phyloP scores from a whole-genome alignment of 2,113 vertebrate genomes.

The Acanthisitta chloris region DNA sequence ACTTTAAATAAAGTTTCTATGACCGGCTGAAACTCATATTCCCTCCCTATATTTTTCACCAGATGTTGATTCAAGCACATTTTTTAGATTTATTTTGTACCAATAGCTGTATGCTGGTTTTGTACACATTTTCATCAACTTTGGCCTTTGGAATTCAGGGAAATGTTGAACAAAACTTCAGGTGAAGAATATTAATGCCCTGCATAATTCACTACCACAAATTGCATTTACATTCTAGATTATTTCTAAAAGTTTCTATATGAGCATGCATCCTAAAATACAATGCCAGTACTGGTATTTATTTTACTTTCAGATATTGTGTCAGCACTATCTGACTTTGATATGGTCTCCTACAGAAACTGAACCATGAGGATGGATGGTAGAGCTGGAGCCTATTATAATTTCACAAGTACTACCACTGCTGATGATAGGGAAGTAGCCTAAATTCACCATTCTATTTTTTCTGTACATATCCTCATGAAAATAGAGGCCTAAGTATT shows the following conservation, averaged over 20 bases:
- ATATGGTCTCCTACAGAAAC: not conserved
- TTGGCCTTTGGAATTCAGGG: not conserved
- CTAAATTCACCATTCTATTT: not conserved
- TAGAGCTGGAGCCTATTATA: not conserved
- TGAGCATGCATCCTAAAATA: not conserved
- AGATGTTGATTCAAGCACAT: not conserved
- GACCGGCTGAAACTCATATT: not conserved
- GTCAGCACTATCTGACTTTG: not conserved
- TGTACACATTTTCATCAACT: not conserved
- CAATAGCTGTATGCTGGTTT: accelerated
- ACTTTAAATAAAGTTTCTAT: not conserved
- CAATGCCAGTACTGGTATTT: not conserved
- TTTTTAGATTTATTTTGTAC: not conserved
- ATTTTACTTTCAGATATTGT: not conserved
- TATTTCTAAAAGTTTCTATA: not conserved
- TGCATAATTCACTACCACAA: not conserved
- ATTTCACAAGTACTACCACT: not conserved
- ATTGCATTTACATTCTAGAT: not conserved
- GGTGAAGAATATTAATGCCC: not conserved
- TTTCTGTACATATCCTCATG: not conserved
- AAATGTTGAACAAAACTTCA: not conserved
- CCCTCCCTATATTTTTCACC: not conserved
- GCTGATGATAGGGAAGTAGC: not conserved
- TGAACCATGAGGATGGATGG: not conserved
- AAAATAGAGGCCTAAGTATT: not conserved